Base-by-base conservation (phyloP, 2,797 vertebrate genomes). In the Leptoclinus maculatus region DNA sequence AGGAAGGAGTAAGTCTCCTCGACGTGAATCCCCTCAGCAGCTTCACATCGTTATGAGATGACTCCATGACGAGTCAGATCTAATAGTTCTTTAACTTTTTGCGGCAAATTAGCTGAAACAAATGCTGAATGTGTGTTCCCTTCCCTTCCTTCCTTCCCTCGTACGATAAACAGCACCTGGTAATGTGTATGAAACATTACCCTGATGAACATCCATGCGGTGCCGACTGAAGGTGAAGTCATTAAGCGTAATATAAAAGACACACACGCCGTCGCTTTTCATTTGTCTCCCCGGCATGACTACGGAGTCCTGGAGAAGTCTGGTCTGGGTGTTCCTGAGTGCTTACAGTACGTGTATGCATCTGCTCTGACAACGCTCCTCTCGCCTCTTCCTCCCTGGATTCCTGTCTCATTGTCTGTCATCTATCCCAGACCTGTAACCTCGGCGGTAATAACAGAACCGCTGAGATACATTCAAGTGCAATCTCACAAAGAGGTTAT, bases 201-300 rank as follows among this genome's bases (percentile, higher is more conserved):
- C 87, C 92, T 87, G 87, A 92, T 89, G 90, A 91, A 92, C 88
- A 88, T 74, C 83, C 88, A 78, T 81, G 88, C 77, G 53, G 82
- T 68, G 87, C 87, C 80, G 74, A 80, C 89, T 88, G 78, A 91
- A 92, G 91, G 90, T 86, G 87, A 87, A 81, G 89, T 89, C 86
- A 93, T 94, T 94, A 94, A 88, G 82, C 87, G 87, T 91, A 93
- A 94, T 94, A 92, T 89, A 91, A 93, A 94, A 91, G 89, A 92
- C 91, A 93, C 90, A 92, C 91, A 85, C 43, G 58, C 89, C 93
- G 93, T 94, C 90, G 76, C 78, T 89, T 94, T 92, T 91, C 89
- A 94, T 95, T 93, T 93, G 87, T 93, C 90, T 89, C 72, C 78
- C 58, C 21, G 65, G 73, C 76, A 73, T 83, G 87, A 90, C 86